Percentiles rank a stretch among this genome's conserved stretches.
phyloP scores from a whole-genome alignment of 2,888 invertebrate genomes.

The Leuctra nigra region DNA sequence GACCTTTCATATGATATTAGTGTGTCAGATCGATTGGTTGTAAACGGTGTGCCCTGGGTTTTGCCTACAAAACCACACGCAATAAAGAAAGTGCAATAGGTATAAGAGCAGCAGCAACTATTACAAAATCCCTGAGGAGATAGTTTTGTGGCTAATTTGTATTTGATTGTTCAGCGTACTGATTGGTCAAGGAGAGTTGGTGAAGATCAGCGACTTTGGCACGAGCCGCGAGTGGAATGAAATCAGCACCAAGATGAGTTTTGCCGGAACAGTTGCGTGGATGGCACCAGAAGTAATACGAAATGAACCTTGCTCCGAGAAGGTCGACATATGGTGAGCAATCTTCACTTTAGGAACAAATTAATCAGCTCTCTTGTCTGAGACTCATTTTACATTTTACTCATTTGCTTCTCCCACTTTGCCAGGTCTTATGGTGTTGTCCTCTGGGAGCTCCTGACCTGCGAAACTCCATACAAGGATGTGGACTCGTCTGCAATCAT shows the following conservation, averaged over 20 bases:
- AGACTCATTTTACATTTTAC: too few species aligned
- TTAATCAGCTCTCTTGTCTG: too few species aligned
- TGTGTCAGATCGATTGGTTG: too few species aligned
- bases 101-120: too few species aligned
- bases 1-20: too few species aligned
- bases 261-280: constrained; percentile 98
- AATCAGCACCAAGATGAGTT: constrained; percentile 93
- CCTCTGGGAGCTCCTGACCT: constrained; percentile 94
- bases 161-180: constrained; percentile 71
- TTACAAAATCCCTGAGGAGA: too few species aligned
- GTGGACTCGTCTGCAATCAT: constrained; percentile 96
- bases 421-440: constrained; percentile 90
- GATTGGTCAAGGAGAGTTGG: constrained; percentile 68
- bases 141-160: too few species aligned
- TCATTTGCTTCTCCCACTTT: constrained; percentile 15
- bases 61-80: too few species aligned
- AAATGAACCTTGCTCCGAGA: constrained; percentile 93
- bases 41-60: too few species aligned
- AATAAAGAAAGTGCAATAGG: too few species aligned
- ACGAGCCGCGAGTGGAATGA: constrained; percentile 93
- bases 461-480: constrained; percentile 88
- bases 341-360: too few species aligned
- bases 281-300: constrained; percentile 99
- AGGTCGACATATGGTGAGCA: constrained; percentile 94
- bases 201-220: constrained; percentile 98